Conservation (phyloP, 2,113 vertebrate genomes). For the Proteles cristata region DNA sequence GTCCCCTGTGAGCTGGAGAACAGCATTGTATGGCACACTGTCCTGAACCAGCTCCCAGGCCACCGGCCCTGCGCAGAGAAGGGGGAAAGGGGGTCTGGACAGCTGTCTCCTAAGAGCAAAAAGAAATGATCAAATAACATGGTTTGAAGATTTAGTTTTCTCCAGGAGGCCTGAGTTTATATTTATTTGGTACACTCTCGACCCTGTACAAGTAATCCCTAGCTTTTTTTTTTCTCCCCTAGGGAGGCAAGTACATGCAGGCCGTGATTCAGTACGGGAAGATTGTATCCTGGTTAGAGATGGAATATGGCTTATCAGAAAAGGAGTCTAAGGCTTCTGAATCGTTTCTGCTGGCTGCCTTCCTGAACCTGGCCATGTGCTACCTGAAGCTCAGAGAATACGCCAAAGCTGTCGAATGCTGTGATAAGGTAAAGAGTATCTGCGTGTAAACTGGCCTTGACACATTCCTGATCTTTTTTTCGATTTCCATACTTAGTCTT, state of each 20-base stretch:
- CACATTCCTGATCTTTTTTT: fast-evolving
- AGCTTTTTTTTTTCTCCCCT: conserved; percentile 21
- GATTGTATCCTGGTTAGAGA: conserved; percentile 95
- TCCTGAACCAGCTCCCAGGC: neutral
- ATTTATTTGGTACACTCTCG: fast-evolving
- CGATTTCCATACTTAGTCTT: fast-evolving
- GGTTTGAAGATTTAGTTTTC: neutral
- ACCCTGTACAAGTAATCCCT: neutral
- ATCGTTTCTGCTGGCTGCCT: conserved; percentile 90
- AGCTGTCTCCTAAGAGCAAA: neutral
- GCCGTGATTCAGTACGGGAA: conserved; percentile 95
- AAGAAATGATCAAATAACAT: neutral
- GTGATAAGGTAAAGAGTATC: conserved; percentile 92
- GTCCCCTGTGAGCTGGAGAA: neutral
- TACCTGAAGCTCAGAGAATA: conserved; percentile 93
- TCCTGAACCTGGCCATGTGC: conserved; percentile 97
- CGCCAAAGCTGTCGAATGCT: conserved; percentile 92
- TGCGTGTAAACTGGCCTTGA: fast-evolving
- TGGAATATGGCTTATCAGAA: conserved; percentile 91
- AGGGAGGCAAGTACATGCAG: conserved; percentile 93
- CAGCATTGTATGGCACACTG: fast-evolving
- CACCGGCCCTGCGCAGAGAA: neutral
- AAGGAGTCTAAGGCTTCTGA: conserved; percentile 91
- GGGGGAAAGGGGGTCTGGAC: neutral
- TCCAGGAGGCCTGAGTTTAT: neutral